Evolutionary conservation across 2,888 invertebrate genomes (phyloP).

Genomic region (Protophormia terraenovae): DNA sequence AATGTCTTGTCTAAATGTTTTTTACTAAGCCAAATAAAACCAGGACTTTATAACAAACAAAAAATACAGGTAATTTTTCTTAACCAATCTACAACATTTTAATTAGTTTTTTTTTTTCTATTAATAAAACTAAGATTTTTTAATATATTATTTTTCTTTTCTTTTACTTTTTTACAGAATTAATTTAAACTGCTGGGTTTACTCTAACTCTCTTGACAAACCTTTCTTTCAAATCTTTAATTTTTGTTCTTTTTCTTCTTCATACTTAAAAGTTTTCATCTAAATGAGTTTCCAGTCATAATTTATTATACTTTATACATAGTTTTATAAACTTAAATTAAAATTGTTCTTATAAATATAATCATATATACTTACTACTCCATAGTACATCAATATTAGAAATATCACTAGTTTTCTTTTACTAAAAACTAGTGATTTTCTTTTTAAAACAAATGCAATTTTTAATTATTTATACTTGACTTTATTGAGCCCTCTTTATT

Average conservation of each 20-base stretch:
- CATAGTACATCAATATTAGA: background rate
- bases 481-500: background rate
- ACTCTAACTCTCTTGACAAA: background rate
- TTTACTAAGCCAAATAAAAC: conserved; percentile 8
- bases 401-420: background rate
- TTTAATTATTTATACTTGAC: conserved; percentile 44
- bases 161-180: conserved; percentile 50
- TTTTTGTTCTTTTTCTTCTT: background rate
- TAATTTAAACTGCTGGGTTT: background rate
- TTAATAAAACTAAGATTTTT: no score
- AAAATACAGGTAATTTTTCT: conserved; percentile 47
- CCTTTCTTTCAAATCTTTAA: background rate
- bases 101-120: no score
- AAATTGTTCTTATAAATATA: conserved; percentile 27
- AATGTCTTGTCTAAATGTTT: background rate
- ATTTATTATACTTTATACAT: background rate
- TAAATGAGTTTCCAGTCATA: conserved; percentile 38
- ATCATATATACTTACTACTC: conserved; percentile 6
- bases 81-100: no score
- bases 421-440: background rate
- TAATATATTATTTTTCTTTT: no score
- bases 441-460: conserved; percentile 7
- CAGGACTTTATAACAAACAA: background rate
- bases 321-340: conserved; percentile 3
- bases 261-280: background rate